Conservation (phyloP, 2,797 vertebrate species). For the Tokudaia tokunoshimensis region DNA sequence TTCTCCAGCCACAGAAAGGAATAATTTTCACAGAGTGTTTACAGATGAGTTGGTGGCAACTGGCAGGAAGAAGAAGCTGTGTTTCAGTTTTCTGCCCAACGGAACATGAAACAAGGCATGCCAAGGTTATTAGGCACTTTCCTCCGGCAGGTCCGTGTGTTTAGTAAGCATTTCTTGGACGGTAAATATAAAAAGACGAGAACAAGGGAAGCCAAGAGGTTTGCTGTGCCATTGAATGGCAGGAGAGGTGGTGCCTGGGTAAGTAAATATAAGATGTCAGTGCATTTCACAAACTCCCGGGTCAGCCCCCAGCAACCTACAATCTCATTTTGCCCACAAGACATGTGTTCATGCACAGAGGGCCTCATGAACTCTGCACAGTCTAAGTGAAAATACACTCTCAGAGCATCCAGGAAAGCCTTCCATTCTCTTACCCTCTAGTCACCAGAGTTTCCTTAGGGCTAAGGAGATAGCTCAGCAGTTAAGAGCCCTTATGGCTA, state of each 20-base stretch:
- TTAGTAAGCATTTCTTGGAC: constrained; percentile 74
- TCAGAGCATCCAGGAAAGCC: neutral
- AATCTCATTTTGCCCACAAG: neutral
- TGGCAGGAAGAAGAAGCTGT: constrained; percentile 75
- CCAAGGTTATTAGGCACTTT: constrained; percentile 79
- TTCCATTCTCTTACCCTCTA: neutral
- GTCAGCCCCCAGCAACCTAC: neutral
- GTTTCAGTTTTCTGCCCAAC: constrained; percentile 82
- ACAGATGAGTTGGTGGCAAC: constrained; percentile 81
- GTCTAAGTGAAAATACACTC: neutral
- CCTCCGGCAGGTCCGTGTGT: constrained; percentile 82
- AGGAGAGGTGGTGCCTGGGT: neutral
- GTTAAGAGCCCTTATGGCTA: neutral
- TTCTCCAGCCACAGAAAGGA: constrained; percentile 66
- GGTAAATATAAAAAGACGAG: constrained; percentile 28
- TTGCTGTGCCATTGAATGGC: neutral
- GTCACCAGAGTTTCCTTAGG: neutral
- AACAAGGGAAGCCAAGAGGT: neutral
- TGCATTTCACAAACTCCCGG: neutral
- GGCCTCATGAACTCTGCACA: neutral
- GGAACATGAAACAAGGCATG: constrained; percentile 79
- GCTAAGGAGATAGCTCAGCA: neutral
- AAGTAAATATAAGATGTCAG: neutral
- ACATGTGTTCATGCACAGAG: neutral
- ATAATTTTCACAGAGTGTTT: constrained; percentile 81